phyloP scores from a whole-genome alignment of 2,888 invertebrate species.

The Dione juno region DNA sequence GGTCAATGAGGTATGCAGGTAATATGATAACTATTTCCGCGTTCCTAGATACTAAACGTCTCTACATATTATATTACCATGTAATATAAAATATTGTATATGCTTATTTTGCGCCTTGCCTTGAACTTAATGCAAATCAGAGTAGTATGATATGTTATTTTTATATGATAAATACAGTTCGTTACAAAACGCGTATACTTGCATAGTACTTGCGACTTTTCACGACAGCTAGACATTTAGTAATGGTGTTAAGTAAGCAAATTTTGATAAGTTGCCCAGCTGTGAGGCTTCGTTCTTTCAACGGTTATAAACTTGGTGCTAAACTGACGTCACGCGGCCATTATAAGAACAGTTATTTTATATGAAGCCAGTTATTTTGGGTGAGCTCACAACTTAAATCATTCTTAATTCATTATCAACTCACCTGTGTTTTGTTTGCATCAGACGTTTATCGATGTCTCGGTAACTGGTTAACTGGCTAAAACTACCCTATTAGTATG shows the following conservation, averaged over 20 bases:
- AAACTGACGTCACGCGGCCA: constrained; percentile 23
- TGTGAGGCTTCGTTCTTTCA: constrained; percentile 2
- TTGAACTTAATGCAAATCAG: constrained; percentile 16
- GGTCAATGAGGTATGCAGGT: constrained; percentile 30
- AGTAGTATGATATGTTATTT: constrained; percentile 20
- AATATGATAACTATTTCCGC: constrained; percentile 37
- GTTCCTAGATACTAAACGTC: constrained; percentile 13
- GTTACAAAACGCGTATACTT: constrained; percentile 7
- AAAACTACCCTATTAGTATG: constrained; percentile 73
- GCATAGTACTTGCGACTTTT: background rate
- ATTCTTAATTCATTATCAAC: constrained; percentile 38
- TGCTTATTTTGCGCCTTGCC: background rate
- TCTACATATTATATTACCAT: background rate
- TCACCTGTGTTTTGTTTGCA: constrained; percentile 47
- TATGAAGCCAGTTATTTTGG: constrained; percentile 36
- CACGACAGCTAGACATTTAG: background rate
- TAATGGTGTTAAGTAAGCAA: background rate
- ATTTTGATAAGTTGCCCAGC: background rate
- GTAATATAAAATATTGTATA: background rate
- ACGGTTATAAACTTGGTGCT: background rate
- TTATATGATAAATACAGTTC: background rate
- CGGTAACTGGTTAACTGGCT: constrained; percentile 58
- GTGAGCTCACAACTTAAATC: constrained; percentile 31
- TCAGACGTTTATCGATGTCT: constrained; percentile 44
- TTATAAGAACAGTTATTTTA: constrained; percentile 36